Percentiles rank a stretch among this genome's conserved stretches.
Conservation (phyloP, 1,140 invertebrate species). For the Drosophila leontia region DNA sequence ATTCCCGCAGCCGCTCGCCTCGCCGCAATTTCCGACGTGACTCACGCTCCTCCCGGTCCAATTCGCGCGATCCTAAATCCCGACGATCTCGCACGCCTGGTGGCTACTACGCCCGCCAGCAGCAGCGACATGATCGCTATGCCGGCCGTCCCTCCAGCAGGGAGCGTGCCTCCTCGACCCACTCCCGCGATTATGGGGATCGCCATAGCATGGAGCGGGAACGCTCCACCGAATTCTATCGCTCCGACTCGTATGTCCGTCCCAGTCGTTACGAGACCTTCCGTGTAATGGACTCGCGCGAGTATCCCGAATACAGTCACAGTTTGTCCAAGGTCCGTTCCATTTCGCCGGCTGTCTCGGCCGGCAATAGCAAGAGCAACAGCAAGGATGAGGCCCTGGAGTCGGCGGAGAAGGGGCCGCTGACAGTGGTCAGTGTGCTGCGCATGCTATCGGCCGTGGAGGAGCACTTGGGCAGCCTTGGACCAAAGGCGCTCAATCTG, state of each 20-base stretch:
- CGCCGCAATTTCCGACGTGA: conserved; percentile 38
- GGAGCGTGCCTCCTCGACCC: conserved; percentile 3
- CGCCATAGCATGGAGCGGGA: conserved; percentile 34
- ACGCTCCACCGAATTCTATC: conserved; percentile 40
- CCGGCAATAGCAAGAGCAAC: background rate
- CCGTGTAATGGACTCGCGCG: conserved; percentile 61
- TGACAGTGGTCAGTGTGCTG: conserved; percentile 89
- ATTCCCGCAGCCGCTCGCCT: conserved; percentile 50
- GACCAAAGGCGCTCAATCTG: conserved; percentile 90
- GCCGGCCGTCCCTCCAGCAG: background rate
- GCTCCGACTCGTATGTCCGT: background rate
- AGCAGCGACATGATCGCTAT: conserved; percentile 5
- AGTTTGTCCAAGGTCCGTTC: conserved; percentile 39
- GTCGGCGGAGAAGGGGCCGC: conserved; percentile 70
- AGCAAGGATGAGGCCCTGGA: conserved; percentile 42
- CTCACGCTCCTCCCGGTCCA: conserved; percentile 60
- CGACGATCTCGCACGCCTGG: conserved; percentile 32
- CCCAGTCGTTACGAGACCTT: conserved; percentile 50
- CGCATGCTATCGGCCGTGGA: conserved; percentile 92
- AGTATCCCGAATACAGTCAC: conserved; percentile 67
- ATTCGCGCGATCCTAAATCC: conserved; percentile 15
- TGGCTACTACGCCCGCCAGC: conserved; percentile 25
- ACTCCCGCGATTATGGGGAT: conserved; percentile 1
- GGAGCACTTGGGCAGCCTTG: conserved; percentile 91
- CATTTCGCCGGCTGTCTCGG: conserved; percentile 28